These are phyloP conservation scores for Brachionus paranguensis DNA, from an alignment of 1,140 invertebrate genomes.

Conservation along the genomic window DNA sequence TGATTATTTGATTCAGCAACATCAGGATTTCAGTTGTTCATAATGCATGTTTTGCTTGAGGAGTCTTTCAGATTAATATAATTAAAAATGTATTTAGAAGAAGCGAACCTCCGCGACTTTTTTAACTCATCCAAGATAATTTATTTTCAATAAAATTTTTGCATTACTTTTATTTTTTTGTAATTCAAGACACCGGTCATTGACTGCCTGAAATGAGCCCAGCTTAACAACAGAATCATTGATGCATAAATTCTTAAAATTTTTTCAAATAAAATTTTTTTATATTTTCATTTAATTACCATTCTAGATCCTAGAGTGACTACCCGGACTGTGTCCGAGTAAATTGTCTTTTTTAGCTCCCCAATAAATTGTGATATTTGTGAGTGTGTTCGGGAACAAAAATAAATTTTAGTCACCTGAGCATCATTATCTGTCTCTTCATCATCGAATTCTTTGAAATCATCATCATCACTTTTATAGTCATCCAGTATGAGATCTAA, in stretches of 20 bases:
- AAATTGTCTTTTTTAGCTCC: constrained; percentile 79
- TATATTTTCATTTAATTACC: constrained; percentile 42
- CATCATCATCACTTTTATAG: constrained; percentile 51
- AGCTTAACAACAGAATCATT: constrained; percentile 73
- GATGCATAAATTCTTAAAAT: constrained; percentile 74
- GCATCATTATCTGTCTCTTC: constrained; percentile 57
- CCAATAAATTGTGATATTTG: constrained; percentile 86
- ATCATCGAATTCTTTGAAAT: constrained; percentile 50
- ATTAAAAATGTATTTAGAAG: neutral
- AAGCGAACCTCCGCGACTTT: too few species aligned
- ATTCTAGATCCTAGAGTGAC: constrained; percentile 77
- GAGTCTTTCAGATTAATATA: too few species aligned
- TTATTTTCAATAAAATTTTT: neutral
- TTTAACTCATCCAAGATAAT: too few species aligned
- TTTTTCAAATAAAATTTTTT: neutral
- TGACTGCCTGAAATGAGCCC: constrained; percentile 73
- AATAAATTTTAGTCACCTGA: constrained; percentile 65
- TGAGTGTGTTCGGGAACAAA: constrained; percentile 91
- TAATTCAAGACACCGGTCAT: constrained; percentile 86
- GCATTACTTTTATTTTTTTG: constrained; percentile 64
- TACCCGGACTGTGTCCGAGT: constrained; percentile 66
- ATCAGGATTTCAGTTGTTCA: too few species aligned
- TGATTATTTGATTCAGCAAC: too few species aligned
- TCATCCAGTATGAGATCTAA: constrained; percentile 52
- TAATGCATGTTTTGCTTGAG: too few species aligned